These are phyloP conservation scores for Rousettus madagascariensis DNA, from an alignment of 2,797 vertebrate species.

Conservation along the genomic window DNA sequence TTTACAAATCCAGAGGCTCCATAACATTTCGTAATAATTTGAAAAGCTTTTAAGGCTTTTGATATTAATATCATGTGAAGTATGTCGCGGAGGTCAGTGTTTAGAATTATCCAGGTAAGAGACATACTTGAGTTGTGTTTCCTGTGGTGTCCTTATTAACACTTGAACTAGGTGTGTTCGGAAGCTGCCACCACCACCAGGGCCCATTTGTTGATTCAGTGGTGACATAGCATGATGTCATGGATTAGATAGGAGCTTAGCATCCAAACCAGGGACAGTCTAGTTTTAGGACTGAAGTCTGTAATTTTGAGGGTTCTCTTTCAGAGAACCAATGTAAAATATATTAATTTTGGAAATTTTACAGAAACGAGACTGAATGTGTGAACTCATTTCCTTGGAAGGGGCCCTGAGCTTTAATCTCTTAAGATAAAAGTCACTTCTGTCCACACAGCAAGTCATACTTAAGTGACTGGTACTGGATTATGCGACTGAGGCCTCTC, in stretches of 20 bases:
- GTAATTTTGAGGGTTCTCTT: neutral
- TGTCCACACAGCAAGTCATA: neutral
- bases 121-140: neutral
- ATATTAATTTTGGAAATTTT: neutral
- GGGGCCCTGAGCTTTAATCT: neutral
- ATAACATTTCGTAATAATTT: neutral
- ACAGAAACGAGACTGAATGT: neutral
- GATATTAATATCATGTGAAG: neutral
- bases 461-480: neutral
- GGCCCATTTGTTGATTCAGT: neutral
- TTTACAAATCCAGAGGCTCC: neutral
- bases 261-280: neutral
- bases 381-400: neutral
- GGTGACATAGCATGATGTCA: neutral
- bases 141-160: neutral
- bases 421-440: neutral
- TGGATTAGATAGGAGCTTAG: neutral
- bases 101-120: conserved; percentile 31
- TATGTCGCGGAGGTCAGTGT: neutral
- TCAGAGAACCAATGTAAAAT: neutral
- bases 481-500: neutral
- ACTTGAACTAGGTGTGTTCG: neutral
- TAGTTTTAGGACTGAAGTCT: neutral
- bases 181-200: neutral
- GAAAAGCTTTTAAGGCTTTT: conserved; percentile 6